Percentiles rank a stretch among this genome's conserved stretches.
Conservation (phyloP, 2,888 invertebrate genomes). For the Strigamia maritima region DNA sequence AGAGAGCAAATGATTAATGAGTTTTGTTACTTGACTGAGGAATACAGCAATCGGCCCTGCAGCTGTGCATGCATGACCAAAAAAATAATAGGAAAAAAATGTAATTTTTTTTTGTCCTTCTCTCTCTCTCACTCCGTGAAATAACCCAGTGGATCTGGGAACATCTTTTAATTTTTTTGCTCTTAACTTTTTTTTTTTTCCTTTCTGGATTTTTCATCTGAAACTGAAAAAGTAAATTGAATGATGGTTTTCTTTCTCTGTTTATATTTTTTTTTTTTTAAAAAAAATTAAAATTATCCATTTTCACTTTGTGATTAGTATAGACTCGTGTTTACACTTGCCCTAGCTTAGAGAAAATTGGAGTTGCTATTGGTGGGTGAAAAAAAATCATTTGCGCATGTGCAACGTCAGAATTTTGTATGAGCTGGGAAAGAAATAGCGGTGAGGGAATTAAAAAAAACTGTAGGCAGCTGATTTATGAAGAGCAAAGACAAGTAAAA, state of each 20-base stretch:
- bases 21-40: slow-evolving; percentile 13
- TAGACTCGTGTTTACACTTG: slow-evolving; percentile 16
- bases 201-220: not conserved
- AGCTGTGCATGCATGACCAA: slow-evolving; percentile 15
- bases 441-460: slow-evolving; percentile 12
- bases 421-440: slow-evolving; percentile 12
- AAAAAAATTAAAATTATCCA: not conserved
- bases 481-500: slow-evolving; percentile 17
- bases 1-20: slow-evolving; percentile 28
- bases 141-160: slow-evolving; percentile 2
- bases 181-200: not conserved
- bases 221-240: not conserved
- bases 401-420: slow-evolving; percentile 1
- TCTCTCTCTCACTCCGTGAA: not conserved
- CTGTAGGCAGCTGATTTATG: slow-evolving; percentile 1
- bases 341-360: slow-evolving; percentile 9
- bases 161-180: not conserved
- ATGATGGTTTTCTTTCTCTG: not conserved
- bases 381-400: slow-evolving; percentile 24
- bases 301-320: slow-evolving; percentile 7
- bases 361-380: slow-evolving; percentile 3
- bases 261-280: not conserved
- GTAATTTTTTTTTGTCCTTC: not conserved
- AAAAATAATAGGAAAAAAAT: not conserved
- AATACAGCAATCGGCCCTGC: slow-evolving; percentile 26